Conservation (phyloP, 2,797 vertebrate species). For the Rhynchonycteris naso region DNA sequence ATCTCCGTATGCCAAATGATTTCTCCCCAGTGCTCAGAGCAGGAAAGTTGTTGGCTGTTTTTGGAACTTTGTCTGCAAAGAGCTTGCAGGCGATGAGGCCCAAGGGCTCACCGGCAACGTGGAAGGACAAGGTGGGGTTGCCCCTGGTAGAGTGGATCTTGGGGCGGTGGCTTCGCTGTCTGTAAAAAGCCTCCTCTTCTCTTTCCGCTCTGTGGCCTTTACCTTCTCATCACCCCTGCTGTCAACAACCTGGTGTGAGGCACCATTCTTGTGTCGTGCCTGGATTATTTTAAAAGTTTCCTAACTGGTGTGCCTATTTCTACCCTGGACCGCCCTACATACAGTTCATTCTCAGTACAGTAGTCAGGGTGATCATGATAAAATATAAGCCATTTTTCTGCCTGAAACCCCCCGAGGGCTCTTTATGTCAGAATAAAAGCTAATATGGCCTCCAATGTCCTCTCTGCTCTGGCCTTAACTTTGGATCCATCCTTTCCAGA, state of each 20-base stretch:
- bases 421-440: neutral
- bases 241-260: neutral
- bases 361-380: neutral
- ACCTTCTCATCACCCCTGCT: neutral
- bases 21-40: neutral
- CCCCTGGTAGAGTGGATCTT: neutral
- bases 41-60: neutral
- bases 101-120: accelerated
- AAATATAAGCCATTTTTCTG: neutral
- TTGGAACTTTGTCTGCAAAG: neutral
- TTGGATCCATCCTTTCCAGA: neutral
- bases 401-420: too few relatives aligned
- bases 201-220: neutral
- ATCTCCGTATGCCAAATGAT: neutral
- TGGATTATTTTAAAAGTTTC: neutral
- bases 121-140: neutral
- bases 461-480: neutral
- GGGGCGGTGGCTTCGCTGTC: accelerated
- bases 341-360: neutral
- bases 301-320: neutral
- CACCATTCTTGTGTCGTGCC: accelerated
- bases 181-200: neutral
- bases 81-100: neutral
- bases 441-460: neutral
- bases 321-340: too few relatives aligned